Evolutionary conservation across 2,888 invertebrate species (phyloP).

Genomic region (Drosophila hamatofila): DNA sequence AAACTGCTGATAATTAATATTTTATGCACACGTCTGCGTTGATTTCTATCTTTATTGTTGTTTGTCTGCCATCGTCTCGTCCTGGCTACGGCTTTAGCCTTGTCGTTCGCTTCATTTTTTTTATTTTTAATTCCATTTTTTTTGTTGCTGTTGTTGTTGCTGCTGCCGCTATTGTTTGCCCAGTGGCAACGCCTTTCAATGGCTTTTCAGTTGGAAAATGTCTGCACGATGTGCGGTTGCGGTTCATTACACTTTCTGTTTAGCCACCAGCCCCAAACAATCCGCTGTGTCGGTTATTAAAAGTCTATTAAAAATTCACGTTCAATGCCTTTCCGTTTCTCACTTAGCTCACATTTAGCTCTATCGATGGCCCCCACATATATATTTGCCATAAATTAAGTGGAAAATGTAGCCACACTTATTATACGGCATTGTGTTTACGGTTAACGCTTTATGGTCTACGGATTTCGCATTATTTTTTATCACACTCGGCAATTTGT

Average conservation of each 20-base stretch:
- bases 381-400: constrained; percentile 74
- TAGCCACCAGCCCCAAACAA: constrained; percentile 45
- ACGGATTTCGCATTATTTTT: constrained; percentile 50
- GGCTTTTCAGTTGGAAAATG: constrained; percentile 78
- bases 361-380: constrained; percentile 31
- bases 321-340: constrained; percentile 42
- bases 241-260: constrained; percentile 81
- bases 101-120: constrained; percentile 19
- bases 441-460: constrained; percentile 40
- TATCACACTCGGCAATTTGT: constrained; percentile 69
- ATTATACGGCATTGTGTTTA: constrained; percentile 60
- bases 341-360: constrained; percentile 5
- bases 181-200: constrained; percentile 74
- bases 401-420: constrained; percentile 72
- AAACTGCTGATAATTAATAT: constrained; percentile 79
- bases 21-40: constrained; percentile 80
- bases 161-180: constrained; percentile 68
- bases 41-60: constrained; percentile 80
- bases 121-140: constrained; percentile 24
- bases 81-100: constrained; percentile 20
- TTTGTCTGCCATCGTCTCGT: constrained; percentile 65
- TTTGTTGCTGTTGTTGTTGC: constrained; percentile 13
- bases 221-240: constrained; percentile 76
- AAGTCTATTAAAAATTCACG: constrained; percentile 78
- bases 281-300: constrained; percentile 63